Conservation (phyloP, 2,113 vertebrate species). For the Lampris megalopsis region DNA sequence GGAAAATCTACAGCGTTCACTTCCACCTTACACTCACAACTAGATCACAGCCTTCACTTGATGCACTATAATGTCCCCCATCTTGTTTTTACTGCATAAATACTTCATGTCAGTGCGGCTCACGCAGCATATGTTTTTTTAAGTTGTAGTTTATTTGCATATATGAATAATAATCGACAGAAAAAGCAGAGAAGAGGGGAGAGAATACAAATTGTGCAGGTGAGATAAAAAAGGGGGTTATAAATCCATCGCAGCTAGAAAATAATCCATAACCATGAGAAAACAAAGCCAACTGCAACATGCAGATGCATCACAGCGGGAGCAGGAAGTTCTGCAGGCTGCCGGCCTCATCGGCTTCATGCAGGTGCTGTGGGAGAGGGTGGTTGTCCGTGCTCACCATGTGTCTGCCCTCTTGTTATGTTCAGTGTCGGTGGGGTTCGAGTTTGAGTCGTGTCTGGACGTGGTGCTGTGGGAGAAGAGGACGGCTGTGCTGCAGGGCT, state of each 20-base stretch:
- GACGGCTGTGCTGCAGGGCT: constrained; percentile 92
- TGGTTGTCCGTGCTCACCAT: constrained; percentile 51
- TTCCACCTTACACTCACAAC: not conserved
- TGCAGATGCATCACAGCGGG: constrained; percentile 20
- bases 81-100: constrained; percentile 51
- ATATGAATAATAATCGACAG: constrained; percentile 57
- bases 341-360: constrained; percentile 53
- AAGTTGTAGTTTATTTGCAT: constrained; percentile 48
- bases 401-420: constrained; percentile 56
- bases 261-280: constrained; percentile 54
- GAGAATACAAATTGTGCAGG: constrained; percentile 55
- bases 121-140: not conserved
- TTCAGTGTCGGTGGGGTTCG: constrained; percentile 97
- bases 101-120: constrained; percentile 45
- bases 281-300: constrained; percentile 13
- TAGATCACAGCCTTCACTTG: constrained; percentile 29
- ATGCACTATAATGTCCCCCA: constrained; percentile 49
- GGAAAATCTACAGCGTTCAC: constrained; percentile 19
- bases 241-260: constrained; percentile 66
- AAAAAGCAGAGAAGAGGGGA: constrained; percentile 49
- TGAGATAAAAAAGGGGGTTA: constrained; percentile 49
- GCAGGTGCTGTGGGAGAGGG: constrained; percentile 46
- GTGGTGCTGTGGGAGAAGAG: constrained; percentile 97
- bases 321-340: constrained; percentile 24
- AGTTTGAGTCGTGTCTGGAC: constrained; percentile 96